Base-by-base conservation (phyloP, 2,888 invertebrate species). In the Strigamia crassipes region DNA sequence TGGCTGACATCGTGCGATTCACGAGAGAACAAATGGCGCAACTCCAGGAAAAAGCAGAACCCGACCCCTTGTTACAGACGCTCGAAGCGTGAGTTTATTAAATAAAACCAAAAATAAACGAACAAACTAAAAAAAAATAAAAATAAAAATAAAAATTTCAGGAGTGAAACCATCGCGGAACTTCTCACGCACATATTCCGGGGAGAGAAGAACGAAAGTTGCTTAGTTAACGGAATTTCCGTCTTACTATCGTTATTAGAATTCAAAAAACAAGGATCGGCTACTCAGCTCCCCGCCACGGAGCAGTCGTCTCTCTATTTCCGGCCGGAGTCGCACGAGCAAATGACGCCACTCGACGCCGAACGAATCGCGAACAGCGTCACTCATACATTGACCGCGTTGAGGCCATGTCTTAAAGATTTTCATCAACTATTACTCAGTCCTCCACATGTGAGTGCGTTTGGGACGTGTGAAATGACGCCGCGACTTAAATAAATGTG, bases 1-100 rank as follows among this genome's bases (percentile, higher is more conserved):
- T 97, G 86, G 93, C 94, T 89, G 96, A 96, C 90, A 92, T 96
- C 87, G 91, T 96, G 85, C 90, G 91, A 86, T 91, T 90, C 86
- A 91, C 92, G 83, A 90, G 92, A 85, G 91, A 91, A 18, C 82
- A 79, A 18, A 83, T 82, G 56, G 34, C 78, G 31, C 83, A 83
- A 41, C 23, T 83, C 79, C 90, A 90, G 84, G 91, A 92, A 86
- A 89, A 90, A 84, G 90, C 90, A 83, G 92, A 93, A 87, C 90
- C 90, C 79, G 93, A 94, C 90, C 93, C 93, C 82, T 90, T 94
- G 86, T 90, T 94, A 84, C 90, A 91, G 86, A 90, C 92, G 85
- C 90, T 94, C 86, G 94, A 94, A 90, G 92, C 92, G 93, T 93
- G 89, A 90, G 91, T 89, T 12, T 5, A 61, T n/a, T n/a, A n/a